These are phyloP conservation scores for Scaptomyza tumidula DNA, from an alignment of 2,888 invertebrate species.

Conservation along the genomic window DNA sequence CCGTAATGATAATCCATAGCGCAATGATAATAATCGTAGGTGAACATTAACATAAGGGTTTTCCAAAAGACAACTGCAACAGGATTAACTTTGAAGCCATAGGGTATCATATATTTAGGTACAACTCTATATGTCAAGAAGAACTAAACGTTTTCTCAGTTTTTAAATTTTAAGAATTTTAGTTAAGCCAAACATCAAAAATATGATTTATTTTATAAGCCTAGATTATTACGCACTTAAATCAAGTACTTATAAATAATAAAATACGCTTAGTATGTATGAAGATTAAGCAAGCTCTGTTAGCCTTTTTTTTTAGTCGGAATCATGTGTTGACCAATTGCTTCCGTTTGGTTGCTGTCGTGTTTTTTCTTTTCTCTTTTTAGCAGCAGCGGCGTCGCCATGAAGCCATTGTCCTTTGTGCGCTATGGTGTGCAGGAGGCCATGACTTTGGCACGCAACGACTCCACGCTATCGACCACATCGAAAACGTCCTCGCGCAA, in stretches of 20 bases:
- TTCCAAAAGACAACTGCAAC: too few relatives aligned
- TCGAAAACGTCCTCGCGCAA: conserved; percentile 84
- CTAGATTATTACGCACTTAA: background rate
- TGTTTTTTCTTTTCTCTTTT: conserved; percentile 4
- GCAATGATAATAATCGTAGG: too few relatives aligned
- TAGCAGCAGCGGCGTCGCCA: conserved; percentile 86
- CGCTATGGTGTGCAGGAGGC: conserved; percentile 84
- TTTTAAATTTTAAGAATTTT: background rate
- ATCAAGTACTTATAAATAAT: background rate
- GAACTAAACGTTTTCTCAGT: too few relatives aligned
- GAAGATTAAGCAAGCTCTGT: background rate
- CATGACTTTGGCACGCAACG: conserved; percentile 84
- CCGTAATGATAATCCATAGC: too few relatives aligned
- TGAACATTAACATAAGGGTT: too few relatives aligned
- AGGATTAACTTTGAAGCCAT: too few relatives aligned
- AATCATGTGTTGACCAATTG: conserved; percentile 21
- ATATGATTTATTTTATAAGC: background rate
- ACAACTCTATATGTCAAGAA: too few relatives aligned
- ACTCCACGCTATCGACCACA: conserved; percentile 87
- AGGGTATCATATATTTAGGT: too few relatives aligned
- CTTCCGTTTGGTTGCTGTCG: conserved; percentile 15
- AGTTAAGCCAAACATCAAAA: background rate
- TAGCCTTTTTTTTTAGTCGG: background rate
- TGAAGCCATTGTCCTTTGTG: conserved; percentile 87
- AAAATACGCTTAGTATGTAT: background rate